phyloP scores from a whole-genome alignment of 2,888 invertebrate species.

The Chrysolina haemoptera region DNA sequence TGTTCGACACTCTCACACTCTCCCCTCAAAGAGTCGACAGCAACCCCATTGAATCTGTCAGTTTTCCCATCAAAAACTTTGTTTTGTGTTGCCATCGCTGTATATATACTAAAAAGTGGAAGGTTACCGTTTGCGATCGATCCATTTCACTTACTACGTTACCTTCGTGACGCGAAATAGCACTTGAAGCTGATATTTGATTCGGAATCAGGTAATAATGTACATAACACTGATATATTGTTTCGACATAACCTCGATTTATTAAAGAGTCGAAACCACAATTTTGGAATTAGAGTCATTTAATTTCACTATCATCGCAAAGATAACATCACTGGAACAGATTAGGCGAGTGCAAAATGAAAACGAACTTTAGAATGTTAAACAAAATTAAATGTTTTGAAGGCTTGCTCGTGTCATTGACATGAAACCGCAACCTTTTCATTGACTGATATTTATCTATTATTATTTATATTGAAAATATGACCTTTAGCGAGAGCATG shows the following conservation, averaged over 20 bases:
- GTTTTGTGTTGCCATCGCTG: slow-evolving; percentile 8
- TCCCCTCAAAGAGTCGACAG: slow-evolving; percentile 78
- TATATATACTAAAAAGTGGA: not conserved
- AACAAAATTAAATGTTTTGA: not conserved
- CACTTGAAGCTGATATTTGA: not conserved
- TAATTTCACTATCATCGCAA: not conserved
- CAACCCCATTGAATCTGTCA: slow-evolving; percentile 83
- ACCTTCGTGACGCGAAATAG: not conserved
- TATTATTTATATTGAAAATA: too few species aligned
- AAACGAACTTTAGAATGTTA: not conserved
- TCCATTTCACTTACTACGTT: not conserved
- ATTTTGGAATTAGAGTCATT: slow-evolving; percentile 11
- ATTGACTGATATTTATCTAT: too few species aligned
- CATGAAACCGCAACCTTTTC: too few species aligned
- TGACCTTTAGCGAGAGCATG: too few species aligned
- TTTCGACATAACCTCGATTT: slow-evolving; percentile 22
- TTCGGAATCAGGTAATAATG: slow-evolving; percentile 1
- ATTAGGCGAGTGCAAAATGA: not conserved
- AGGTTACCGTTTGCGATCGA: not conserved
- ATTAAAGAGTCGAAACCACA: not conserved
- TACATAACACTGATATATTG: not conserved
- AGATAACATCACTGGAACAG: not conserved
- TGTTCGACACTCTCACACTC: slow-evolving; percentile 71
- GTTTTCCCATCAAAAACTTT: slow-evolving; percentile 69
- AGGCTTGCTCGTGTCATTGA: not conserved